These are phyloP conservation scores for Colletes latitarsis DNA, from an alignment of 1,140 invertebrate species.

Conservation along the genomic window DNA sequence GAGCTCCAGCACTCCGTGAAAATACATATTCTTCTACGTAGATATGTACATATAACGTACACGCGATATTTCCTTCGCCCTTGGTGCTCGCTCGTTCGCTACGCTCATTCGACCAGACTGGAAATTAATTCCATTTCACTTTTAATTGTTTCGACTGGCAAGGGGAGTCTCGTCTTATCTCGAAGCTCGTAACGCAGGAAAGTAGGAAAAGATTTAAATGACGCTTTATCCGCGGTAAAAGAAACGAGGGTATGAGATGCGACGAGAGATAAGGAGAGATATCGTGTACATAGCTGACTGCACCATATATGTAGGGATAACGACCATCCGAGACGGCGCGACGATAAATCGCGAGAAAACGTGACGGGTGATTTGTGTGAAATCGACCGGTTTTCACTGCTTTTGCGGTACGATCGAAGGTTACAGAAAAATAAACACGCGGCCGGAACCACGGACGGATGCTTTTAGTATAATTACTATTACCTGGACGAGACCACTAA, in stretches of 20 bases:
- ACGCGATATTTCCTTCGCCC: not conserved
- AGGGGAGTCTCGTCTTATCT: not conserved
- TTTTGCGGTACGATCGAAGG: slow-evolving; percentile 27
- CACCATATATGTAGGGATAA: slow-evolving; percentile 63
- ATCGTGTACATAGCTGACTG: slow-evolving; percentile 36
- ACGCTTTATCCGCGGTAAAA: slow-evolving; percentile 26
- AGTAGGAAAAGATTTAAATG: not conserved
- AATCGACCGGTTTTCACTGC: slow-evolving; percentile 44
- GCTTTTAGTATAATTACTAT: not conserved
- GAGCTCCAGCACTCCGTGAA: no score
- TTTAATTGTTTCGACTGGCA: not conserved
- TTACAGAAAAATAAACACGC: not conserved
- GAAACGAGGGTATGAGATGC: slow-evolving; percentile 52
- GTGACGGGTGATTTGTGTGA: slow-evolving; percentile 56
- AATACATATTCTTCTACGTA: no score
- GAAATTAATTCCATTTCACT: no score
- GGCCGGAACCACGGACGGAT: not conserved
- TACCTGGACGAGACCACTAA: not conserved
- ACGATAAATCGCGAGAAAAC: slow-evolving; percentile 52
- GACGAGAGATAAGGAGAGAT: slow-evolving; percentile 47
- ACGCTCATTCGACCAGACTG: not conserved
- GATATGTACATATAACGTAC: no score
- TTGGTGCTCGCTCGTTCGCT: not conserved
- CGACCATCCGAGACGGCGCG: slow-evolving; percentile 30
- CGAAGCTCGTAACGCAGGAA: no score